Conservation (phyloP, 2,888 invertebrate genomes). For the Yponomeuta malinellus region DNA sequence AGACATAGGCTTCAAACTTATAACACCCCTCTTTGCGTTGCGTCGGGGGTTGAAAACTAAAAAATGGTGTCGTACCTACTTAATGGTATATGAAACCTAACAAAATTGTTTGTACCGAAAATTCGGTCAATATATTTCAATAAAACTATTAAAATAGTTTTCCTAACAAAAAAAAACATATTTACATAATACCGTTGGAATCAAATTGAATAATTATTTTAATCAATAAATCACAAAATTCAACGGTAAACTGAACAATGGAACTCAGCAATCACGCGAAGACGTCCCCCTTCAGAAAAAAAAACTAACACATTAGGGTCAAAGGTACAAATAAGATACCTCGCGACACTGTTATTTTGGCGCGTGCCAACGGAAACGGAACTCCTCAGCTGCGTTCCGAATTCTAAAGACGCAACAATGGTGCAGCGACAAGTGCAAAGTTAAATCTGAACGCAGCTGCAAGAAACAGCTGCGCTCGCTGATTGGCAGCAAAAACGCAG, state of each 20-base stretch:
- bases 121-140: background rate
- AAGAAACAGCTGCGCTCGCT: conserved; percentile 1
- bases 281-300: background rate
- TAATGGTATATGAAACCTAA: too few species aligned
- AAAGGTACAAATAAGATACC: conserved; percentile 13
- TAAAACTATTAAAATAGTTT: background rate
- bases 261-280: background rate
- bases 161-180: background rate
- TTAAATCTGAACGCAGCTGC: conserved; percentile 16
- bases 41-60: too few species aligned
- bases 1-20: too few species aligned
- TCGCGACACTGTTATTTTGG: conserved; percentile 6
- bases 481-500: conserved; percentile 1
- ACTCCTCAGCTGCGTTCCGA: conserved; percentile 14
- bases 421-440: conserved; percentile 19
- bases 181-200: background rate
- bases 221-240: background rate
- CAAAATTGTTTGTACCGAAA: too few species aligned
- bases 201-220: background rate
- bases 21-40: too few species aligned
- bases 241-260: conserved; percentile 6
- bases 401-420: conserved; percentile 15
- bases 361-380: conserved; percentile 16
- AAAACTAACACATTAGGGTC: conserved; percentile 5
- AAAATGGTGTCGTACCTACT: too few species aligned